A percentile compares a stretch with the other conserved stretches of the same genome.
phyloP scores from a whole-genome alignment of 2,113 vertebrate genomes.

The Jacana jacana region DNA sequence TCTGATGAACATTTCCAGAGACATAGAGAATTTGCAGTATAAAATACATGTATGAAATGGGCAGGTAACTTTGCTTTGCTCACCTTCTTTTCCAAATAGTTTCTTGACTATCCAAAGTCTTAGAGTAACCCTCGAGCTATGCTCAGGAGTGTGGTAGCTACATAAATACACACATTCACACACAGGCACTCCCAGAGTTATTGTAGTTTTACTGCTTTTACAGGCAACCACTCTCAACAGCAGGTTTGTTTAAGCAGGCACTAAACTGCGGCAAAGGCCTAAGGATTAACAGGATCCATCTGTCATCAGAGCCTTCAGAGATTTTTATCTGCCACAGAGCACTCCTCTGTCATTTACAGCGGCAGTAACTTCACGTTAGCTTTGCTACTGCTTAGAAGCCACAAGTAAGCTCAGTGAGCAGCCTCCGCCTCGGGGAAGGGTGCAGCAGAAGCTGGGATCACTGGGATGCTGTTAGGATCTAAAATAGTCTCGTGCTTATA shows the following conservation, averaged over 20 bases:
- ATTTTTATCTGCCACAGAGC: neutral
- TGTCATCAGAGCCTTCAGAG: neutral
- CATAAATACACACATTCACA: neutral
- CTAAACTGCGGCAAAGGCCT: neutral
- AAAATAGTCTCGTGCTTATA: neutral
- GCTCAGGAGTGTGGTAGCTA: neutral
- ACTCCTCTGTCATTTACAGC: neutral
- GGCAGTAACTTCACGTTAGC: neutral
- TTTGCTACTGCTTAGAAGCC: neutral
- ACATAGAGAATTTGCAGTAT: neutral
- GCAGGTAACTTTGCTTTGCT: neutral
- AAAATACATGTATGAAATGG: neutral
- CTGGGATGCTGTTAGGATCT: neutral
- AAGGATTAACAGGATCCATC: neutral
- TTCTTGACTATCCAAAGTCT: neutral
- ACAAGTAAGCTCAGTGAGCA: neutral
- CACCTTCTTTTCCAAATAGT: neutral
- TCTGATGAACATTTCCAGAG: neutral
- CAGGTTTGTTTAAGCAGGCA: neutral
- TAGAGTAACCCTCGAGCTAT: neutral
- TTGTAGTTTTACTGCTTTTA: neutral
- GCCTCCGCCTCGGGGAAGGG: neutral
- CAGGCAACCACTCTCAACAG: neutral
- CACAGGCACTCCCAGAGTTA: neutral
- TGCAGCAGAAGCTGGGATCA: neutral